Evolutionary conservation across 2,888 invertebrate species (phyloP).

Genomic region (Hymenopus coronatus): DNA sequence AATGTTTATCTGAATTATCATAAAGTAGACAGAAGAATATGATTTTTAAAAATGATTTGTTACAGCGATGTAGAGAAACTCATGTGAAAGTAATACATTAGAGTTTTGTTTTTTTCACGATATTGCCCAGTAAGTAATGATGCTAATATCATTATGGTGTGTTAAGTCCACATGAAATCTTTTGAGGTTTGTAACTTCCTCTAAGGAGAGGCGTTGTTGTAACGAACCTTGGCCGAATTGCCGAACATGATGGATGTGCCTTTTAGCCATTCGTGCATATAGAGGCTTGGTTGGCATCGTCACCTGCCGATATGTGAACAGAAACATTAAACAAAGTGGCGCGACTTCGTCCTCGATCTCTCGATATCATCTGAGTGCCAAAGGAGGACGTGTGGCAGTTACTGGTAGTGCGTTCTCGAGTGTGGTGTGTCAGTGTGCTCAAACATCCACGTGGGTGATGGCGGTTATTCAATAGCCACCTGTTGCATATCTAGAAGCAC

Average conservation of each 20-base stretch:
- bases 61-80: too few species aligned
- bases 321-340: background rate
- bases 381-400: background rate
- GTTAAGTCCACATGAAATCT: background rate
- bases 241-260: background rate
- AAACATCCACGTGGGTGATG: background rate
- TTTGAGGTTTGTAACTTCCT: background rate
- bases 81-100: too few species aligned
- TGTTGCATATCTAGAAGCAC: background rate
- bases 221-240: background rate
- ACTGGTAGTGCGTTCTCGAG: background rate
- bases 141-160: background rate
- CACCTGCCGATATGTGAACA: background rate
- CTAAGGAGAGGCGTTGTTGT: background rate
- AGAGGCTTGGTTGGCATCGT: background rate
- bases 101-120: too few species aligned
- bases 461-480: background rate
- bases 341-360: background rate
- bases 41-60: too few species aligned
- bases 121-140: too few species aligned
- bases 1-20: too few species aligned
- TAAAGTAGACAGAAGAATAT: too few species aligned
- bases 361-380: background rate
- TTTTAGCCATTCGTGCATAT: background rate
- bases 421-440: background rate